Evolutionary conservation across 1,140 invertebrate genomes (phyloP), one percentile per base, ranked within the genome.

Genomic region (Dendroctonus ponderosae): DNA sequence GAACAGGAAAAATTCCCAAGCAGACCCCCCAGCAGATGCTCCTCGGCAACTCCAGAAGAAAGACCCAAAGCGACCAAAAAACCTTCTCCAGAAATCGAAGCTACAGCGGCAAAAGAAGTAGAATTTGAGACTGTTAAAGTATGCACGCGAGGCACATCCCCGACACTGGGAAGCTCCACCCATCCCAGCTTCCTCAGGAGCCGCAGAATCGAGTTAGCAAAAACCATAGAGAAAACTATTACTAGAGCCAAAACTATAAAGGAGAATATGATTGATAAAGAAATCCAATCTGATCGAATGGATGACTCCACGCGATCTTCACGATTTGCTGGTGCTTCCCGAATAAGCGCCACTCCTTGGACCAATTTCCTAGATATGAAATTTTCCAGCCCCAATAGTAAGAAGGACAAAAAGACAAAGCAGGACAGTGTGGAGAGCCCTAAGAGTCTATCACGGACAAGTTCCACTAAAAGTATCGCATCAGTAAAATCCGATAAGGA

Each of bases 101-200:
- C 9, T 4, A 12, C 12, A 40, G 6, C 7, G 3, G 15, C 15
- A 37, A 76, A 79, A 62, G 73, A 76, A 9, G 65, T 64, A 2
- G 80, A 81, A 9, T 79, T 82, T 52, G 75, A 82, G 38, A 84
- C 83, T 1, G 72, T 91, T 5, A 82, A 82, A 5, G 84, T 91
- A 14, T 80, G 89, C 0, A 90, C 88, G 0, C 80, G 91, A 69
- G 86, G 86, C 43, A 92, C 90, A 2, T 92, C 90, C 7, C 91
- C 90, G 1, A 89, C 86, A 0, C 84, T 87, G 2, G 87, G 88
- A 2, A 84, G 85, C n/a, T 83, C 85, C 11, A 85, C 85, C 7
- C 76, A 77, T 0, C 59, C 64, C 37, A 77, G n/a, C 79, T 66
- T 83, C n/a, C 79, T 88, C 3, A 80, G 87, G 70, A 85, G 82